Base-by-base conservation (phyloP, 2,113 vertebrate species). In the Toxotes chatareus region DNA sequence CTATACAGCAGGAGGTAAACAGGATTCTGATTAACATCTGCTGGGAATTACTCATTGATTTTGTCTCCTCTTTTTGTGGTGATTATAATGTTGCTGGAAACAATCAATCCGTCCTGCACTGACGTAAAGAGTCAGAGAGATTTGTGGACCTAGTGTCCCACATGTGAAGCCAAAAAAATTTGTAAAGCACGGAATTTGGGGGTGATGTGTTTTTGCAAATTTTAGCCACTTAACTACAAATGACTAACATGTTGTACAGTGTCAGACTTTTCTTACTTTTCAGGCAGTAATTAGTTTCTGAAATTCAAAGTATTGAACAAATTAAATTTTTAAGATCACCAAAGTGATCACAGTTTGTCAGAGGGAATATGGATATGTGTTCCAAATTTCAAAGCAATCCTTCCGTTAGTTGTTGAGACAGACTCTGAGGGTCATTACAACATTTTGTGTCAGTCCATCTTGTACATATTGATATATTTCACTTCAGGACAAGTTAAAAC, bases 1-100 rank as follows among this genome's bases (percentile, higher is more conserved):
- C 53, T 5, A 19, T 90, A 34, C n/a, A 80, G 79, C 82, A 84
- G 89, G 85, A 88, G 80, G 82, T 83, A 87, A 90, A 91, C 82
- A 80, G 76, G 70, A 82, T 68, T 85, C 60, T 91, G 85, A 93
- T 89, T 88, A 88, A 89, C 87, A 90, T 89, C 88, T 86, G 90
- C 80, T 72, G 79, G 83, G 80, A 90, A 89, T 82, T 79, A 64
- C 83, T 88, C 85, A 92, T 87, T 91, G 90, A 91, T 92, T 91
- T 80, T 87, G 73, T 89, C 85, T 73, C 76, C 59, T 69, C 47
- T 82, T 91, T 88, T 87, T 64, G 74, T 71, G 84, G 67, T 68
- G 76, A 84, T 90, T 88, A 63, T 74, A 78, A 83, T 80, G 87
- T 88, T 90, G 73, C 75, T 81, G 63, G 79, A 91, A 90, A 88